Evolutionary conservation across 2,888 invertebrate species (phyloP).

Genomic region (Criorhina ranunculi): DNA sequence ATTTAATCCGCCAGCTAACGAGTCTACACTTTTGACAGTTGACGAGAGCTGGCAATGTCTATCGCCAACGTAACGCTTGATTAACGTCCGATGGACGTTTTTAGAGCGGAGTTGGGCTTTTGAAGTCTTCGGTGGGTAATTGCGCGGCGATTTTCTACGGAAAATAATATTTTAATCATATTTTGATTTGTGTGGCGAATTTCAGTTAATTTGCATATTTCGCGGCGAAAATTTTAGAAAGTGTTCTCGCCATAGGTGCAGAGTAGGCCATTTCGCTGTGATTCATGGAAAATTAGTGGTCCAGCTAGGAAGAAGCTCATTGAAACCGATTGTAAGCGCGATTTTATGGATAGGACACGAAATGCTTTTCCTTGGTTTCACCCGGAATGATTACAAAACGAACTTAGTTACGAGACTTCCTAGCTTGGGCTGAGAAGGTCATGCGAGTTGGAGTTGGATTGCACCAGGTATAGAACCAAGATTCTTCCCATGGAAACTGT

Average conservation of each 20-base stretch:
- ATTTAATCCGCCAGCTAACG: slow-evolving; percentile 60
- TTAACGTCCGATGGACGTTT: slow-evolving; percentile 55
- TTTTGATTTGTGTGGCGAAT: slow-evolving; percentile 63
- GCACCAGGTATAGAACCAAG: too few species aligned
- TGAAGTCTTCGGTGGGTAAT: slow-evolving; percentile 42
- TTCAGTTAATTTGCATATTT: slow-evolving; percentile 50
- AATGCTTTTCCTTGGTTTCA: too few species aligned
- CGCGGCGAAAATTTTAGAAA: slow-evolving; percentile 13
- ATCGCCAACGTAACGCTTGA: slow-evolving; percentile 47
- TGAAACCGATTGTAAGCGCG: neutral
- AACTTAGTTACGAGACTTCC: too few species aligned
- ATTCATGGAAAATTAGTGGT: neutral
- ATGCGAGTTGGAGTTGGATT: too few species aligned
- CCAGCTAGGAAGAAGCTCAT: neutral
- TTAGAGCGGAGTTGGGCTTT: slow-evolving; percentile 47
- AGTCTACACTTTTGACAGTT: slow-evolving; percentile 41
- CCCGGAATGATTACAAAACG: too few species aligned
- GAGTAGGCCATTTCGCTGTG: too few species aligned
- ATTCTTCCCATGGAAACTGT: too few species aligned
- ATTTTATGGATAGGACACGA: too few species aligned
- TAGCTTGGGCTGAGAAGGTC: too few species aligned
- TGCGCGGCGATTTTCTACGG: slow-evolving; percentile 51
- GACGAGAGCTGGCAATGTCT: slow-evolving; percentile 12
- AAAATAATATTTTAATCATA: slow-evolving; percentile 38
- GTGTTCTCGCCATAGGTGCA: neutral